phyloP scores from a whole-genome alignment of 1,140 invertebrate genomes.

The Drosophila malerkotliana region DNA sequence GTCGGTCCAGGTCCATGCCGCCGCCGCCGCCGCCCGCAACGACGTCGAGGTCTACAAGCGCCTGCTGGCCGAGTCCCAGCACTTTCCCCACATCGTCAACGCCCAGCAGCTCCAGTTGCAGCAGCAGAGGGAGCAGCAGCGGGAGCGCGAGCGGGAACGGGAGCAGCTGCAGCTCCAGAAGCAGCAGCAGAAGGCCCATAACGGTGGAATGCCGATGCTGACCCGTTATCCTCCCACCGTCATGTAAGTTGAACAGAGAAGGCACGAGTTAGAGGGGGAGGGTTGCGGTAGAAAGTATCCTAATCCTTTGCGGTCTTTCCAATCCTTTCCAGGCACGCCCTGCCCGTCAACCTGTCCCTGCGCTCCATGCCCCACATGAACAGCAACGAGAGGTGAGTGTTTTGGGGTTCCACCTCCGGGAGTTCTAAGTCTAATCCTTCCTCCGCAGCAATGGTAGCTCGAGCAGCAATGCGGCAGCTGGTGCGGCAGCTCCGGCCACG shows the following conservation, averaged over 20 bases:
- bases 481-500: constrained; percentile 11
- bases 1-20: constrained; percentile 25
- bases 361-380: constrained; percentile 70
- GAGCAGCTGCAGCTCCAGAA: constrained; percentile 57
- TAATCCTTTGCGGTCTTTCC: background rate
- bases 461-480: constrained; percentile 48
- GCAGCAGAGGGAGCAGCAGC: constrained; percentile 37
- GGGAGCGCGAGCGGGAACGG: constrained; percentile 51
- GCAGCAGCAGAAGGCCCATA: constrained; percentile 66
- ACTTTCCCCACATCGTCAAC: constrained; percentile 71
- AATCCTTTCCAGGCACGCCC: constrained; percentile 45
- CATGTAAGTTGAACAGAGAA: constrained; percentile 55
- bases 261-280: background rate
- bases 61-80: constrained; percentile 58
- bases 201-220: constrained; percentile 61
- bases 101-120: constrained; percentile 68
- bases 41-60: constrained; percentile 68
- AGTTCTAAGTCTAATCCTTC: background rate
- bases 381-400: constrained; percentile 67
- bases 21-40: constrained; percentile 38
- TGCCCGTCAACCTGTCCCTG: constrained; percentile 77
- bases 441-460: constrained; percentile 57
- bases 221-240: constrained; percentile 65
- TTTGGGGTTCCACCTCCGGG: background rate
- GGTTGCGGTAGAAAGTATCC: background rate